Percentiles rank a stretch among this genome's conserved stretches.
These are phyloP conservation scores for Nasonia longicornis DNA, from an alignment of 1,140 invertebrate genomes.

Conservation along the genomic window DNA sequence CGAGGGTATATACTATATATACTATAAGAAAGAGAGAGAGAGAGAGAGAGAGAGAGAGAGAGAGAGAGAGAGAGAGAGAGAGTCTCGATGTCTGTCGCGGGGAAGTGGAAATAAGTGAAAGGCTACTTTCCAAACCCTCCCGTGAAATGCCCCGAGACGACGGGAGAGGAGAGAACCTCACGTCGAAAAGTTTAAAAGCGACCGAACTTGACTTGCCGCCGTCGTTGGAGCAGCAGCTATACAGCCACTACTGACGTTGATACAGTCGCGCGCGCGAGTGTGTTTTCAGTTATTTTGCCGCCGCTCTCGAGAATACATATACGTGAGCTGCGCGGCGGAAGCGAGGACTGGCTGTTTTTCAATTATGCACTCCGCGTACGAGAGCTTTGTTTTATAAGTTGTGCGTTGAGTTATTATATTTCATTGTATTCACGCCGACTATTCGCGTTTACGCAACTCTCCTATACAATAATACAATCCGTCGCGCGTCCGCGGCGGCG, in stretches of 20 bases:
- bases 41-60: slow-evolving; percentile 35
- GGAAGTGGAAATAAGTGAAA: slow-evolving; percentile 58
- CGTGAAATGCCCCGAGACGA: slow-evolving; percentile 31
- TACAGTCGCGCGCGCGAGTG: not conserved
- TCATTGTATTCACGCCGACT: too few relatives aligned
- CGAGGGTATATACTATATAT: not conserved
- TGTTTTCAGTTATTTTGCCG: slow-evolving; percentile 18
- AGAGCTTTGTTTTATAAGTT: too few relatives aligned
- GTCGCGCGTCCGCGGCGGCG: too few relatives aligned
- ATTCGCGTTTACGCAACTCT: too few relatives aligned
- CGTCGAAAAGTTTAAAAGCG: slow-evolving; percentile 54
- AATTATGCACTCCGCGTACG: not conserved
- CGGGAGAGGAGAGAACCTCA: not conserved
- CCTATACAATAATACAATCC: too few relatives aligned
- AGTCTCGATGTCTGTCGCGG: slow-evolving; percentile 51
- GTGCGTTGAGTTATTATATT: too few relatives aligned
- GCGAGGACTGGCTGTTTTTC: not conserved
- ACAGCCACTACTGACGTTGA: not conserved
- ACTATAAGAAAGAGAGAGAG: not conserved
- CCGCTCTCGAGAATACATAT: not conserved
- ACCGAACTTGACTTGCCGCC: slow-evolving; percentile 35
- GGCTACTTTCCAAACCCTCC: slow-evolving; percentile 56
- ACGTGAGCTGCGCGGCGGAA: not conserved
- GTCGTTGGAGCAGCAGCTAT: not conserved
- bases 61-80: slow-evolving; percentile 34